Evolutionary conservation across 2,888 invertebrate genomes (phyloP), one percentile per base, ranked within the genome.

Genomic region (Acanthosepion lycidas): DNA sequence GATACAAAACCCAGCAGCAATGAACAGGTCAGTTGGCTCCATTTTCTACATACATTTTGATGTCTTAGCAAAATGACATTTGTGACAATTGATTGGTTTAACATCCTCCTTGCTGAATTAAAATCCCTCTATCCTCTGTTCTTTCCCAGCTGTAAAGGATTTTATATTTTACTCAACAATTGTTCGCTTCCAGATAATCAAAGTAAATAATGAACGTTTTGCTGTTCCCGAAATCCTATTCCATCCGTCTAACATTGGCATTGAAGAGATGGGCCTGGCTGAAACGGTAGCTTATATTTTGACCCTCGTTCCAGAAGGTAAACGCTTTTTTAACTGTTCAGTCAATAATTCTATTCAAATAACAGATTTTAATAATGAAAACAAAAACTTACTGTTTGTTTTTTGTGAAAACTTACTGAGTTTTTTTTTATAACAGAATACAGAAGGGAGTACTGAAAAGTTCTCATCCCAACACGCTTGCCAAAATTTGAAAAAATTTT

Each of bases 181-280:
- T 33, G 5, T 93, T 91, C 92, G 53, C 78, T 95, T 98, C 96
- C 98, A 99, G 98, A 98, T 98, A 42, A 98, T 99, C 91, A 98
- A 98, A 91, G 98, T 99, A 96, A 99, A 98, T 97, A 99, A 99
- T 96, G 99, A 99, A 97, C 98, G 99, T 94, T 99, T 99, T 97
- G 98, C 98, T 0, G 98, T 99, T 94, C 99, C 99, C 0, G 99
- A 99, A 97, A 98, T 99, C 5, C 97, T 99, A 6, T 99, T 99
- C 97, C 98, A 98, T 97, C 99, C 99, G 0, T 98, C 99, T 2
- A 99, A 99, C 97, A 98, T 99, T 91, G 99, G 99, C 0, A 98
- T 99, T 95, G 98, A 98, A 94, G 98, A 98, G 97, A 99, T 99
- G 98, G 99, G 99, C 0, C 98, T 99, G 95, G 98, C 99, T 0